These are phyloP conservation scores for Andricus quercusramuli DNA, from an alignment of 2,888 invertebrate species.

Conservation along the genomic window DNA sequence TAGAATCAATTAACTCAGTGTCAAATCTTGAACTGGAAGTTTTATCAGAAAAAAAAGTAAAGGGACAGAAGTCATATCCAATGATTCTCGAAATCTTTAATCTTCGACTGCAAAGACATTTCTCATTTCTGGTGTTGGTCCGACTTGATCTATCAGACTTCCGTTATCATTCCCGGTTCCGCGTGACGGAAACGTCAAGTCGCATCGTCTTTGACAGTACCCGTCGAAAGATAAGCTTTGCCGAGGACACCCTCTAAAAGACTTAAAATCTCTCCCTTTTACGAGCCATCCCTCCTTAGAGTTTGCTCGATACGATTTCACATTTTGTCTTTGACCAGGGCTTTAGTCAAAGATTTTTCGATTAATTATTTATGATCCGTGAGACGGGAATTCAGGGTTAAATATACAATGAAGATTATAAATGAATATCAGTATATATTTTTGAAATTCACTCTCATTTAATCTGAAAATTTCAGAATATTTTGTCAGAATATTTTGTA, in stretches of 20 bases:
- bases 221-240: constrained; percentile 75
- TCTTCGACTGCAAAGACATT: constrained; percentile 73
- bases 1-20: not conserved
- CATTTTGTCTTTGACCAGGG: constrained; percentile 2
- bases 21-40: not conserved
- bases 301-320: constrained; percentile 23
- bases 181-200: constrained; percentile 71
- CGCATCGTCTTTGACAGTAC: constrained; percentile 75
- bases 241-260: constrained; percentile 44
- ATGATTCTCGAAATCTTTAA: constrained; percentile 68
- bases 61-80: constrained; percentile 55
- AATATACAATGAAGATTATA: too few relatives aligned
- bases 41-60: constrained; percentile 25
- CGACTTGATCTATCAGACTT: constrained; percentile 69
- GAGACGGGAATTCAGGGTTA: not conserved
- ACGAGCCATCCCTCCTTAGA: constrained; percentile 9
- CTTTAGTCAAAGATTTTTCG: not conserved
- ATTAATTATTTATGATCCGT: constrained; percentile 35
- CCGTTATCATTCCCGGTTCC: constrained; percentile 73
- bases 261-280: constrained; percentile 37
- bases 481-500: too few relatives aligned
- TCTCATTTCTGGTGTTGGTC: constrained; percentile 77
- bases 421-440: too few relatives aligned
- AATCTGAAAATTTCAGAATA: too few relatives aligned
- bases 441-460: too few relatives aligned